These are phyloP conservation scores for Cassiopea andromeda DNA, from an alignment of 30 jellyfish, hydroid and myxozoan genomes.

Conservation along the genomic window DNA sequence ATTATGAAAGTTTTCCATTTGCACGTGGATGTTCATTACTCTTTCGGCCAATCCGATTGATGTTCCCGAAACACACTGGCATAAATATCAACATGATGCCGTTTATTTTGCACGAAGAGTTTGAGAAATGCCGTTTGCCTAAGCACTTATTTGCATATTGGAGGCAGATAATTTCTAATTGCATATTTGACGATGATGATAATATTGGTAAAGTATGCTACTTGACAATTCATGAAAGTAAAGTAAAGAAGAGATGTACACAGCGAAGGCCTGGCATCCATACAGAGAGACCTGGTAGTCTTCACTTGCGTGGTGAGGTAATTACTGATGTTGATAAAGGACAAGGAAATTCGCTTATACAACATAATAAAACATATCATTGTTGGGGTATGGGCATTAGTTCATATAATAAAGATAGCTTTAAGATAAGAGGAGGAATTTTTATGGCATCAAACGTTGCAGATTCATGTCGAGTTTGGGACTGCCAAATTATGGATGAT, in stretches of 20 bases:
- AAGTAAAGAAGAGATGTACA: conserved; percentile 39
- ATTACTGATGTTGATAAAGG: neutral
- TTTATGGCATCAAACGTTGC: conserved; percentile 85
- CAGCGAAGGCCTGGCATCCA: conserved; percentile 88
- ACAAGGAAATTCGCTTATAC: neutral
- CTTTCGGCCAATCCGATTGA: neutral
- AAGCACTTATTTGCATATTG: conserved; percentile 22
- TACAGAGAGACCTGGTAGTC: conserved; percentile 78
- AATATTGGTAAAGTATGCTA: conserved; percentile 60
- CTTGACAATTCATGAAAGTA: conserved; percentile 76
- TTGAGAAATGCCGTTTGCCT: conserved; percentile 56
- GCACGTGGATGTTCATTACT: neutral
- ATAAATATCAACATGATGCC: conserved; percentile 88
- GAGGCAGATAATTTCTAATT: neutral
- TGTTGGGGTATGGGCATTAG: conserved; percentile 26
- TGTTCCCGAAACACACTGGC: conserved; percentile 59
- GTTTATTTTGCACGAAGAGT: conserved; percentile 26
- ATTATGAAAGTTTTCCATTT: conserved; percentile 6
- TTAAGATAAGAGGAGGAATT: conserved; percentile 68
- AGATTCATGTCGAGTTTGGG: conserved; percentile 67
- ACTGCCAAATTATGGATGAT: conserved; percentile 57
- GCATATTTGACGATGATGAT: neutral
- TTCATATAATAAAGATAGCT: neutral
- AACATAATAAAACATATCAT: conserved; percentile 17
- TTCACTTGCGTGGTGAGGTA: neutral